Evolutionary conservation across 1,140 invertebrate species (phyloP).

Genomic region (Pinna nobilis): DNA sequence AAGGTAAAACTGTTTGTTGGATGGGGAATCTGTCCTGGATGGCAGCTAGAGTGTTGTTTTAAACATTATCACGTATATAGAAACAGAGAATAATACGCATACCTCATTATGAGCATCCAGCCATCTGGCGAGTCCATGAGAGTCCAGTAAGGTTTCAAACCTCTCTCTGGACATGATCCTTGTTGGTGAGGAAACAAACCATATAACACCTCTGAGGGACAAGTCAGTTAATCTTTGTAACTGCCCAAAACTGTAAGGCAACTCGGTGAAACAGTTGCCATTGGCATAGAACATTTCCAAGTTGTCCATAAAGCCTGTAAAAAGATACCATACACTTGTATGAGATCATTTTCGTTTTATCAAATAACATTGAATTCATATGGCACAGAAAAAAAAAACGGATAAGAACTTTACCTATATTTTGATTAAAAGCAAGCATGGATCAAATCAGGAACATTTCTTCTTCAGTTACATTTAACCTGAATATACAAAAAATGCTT

Average conservation of each 20-base stretch:
- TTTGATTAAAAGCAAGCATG: too few relatives aligned
- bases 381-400: too few relatives aligned
- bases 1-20: too few relatives aligned
- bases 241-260: conserved; percentile 59
- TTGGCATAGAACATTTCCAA: conserved; percentile 52
- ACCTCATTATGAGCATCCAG: conserved; percentile 41
- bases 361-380: too few relatives aligned
- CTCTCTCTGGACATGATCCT: not conserved
- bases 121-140: conserved; percentile 36
- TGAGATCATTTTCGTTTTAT: not conserved
- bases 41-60: too few relatives aligned
- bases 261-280: conserved; percentile 59
- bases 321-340: not conserved
- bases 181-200: conserved; percentile 10
- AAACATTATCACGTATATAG: too few relatives aligned
- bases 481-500: too few relatives aligned
- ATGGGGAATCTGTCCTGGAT: too few relatives aligned
- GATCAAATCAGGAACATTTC: too few relatives aligned
- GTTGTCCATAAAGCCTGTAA: conserved; percentile 22
- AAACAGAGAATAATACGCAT: not conserved
- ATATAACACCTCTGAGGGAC: conserved; percentile 58
- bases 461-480: too few relatives aligned
- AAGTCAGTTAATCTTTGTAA: conserved; percentile 60
- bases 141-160: conserved; percentile 27
- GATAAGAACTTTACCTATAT: too few relatives aligned